A percentile compares a stretch with the other conserved stretches of the same genome.
phyloP scores from a whole-genome alignment of 2,113 vertebrate species.

The Amphilophus citrinellus region DNA sequence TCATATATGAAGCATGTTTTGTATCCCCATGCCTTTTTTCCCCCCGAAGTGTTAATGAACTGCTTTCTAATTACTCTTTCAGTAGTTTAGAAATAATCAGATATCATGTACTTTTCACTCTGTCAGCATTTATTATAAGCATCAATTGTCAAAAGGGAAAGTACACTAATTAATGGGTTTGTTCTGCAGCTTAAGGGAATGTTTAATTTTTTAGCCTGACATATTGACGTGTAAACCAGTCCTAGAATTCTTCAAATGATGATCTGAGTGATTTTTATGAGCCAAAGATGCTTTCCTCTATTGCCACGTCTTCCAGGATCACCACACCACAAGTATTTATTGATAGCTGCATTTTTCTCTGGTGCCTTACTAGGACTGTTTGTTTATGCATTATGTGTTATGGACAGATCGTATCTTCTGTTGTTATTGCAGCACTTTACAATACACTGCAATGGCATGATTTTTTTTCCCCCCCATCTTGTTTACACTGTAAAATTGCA shows the following conservation, averaged over 20 bases:
- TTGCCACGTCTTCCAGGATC: slow-evolving; percentile 54
- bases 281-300: slow-evolving; percentile 52
- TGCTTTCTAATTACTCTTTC: slow-evolving; percentile 29
- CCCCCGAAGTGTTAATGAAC: slow-evolving; percentile 4
- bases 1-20: slow-evolving; percentile 33
- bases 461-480: slow-evolving; percentile 5
- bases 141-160: slow-evolving; percentile 64
- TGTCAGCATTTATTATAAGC: slow-evolving; percentile 14
- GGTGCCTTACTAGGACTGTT: slow-evolving; percentile 65
- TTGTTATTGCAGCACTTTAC: slow-evolving; percentile 34
- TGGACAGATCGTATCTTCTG: slow-evolving; percentile 1
- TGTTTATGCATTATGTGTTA: slow-evolving; percentile 35
- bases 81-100: neutral
- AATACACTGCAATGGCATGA: neutral
- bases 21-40: slow-evolving; percentile 30
- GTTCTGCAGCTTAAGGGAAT: slow-evolving; percentile 58
- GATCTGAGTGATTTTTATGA: slow-evolving; percentile 38
- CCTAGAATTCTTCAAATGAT: slow-evolving; percentile 11
- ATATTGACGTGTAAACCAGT: slow-evolving; percentile 6
- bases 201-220: slow-evolving; percentile 16
- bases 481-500: slow-evolving; percentile 58
- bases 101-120: slow-evolving; percentile 28
- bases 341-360: slow-evolving; percentile 26
- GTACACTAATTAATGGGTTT: slow-evolving; percentile 12
- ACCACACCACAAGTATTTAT: slow-evolving; percentile 39